Evolutionary conservation across 2,113 vertebrate genomes (phyloP).

Genomic region (Numenius arquata): DNA sequence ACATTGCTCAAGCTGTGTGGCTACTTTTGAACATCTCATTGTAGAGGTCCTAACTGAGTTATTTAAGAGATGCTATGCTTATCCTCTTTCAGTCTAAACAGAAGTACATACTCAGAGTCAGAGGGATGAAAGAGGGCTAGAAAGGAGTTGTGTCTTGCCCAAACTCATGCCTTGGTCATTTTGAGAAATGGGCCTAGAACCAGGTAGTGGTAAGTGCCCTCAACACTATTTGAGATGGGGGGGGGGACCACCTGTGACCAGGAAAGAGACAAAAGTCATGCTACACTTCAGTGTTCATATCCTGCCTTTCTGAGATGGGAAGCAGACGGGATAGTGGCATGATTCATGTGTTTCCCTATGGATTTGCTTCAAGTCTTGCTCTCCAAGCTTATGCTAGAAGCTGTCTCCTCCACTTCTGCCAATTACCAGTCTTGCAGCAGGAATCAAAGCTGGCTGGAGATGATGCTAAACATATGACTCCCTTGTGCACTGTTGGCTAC

Average conservation of each 20-base stretch:
- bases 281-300: not conserved
- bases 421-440: not conserved
- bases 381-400: not conserved
- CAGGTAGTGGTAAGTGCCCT: not conserved
- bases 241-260: not conserved
- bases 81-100: not conserved
- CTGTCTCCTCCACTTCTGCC: not conserved
- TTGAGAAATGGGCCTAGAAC: not conserved
- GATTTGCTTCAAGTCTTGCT: not conserved
- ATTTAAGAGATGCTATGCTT: not conserved
- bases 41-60: not conserved
- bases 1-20: not conserved
- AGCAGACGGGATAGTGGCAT: not conserved
- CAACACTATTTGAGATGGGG: rapidly evolving
- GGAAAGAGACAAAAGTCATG: not conserved
- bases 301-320: not conserved
- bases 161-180: not conserved
- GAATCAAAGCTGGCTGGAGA: not conserved
- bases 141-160: not conserved
- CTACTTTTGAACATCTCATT: not conserved
- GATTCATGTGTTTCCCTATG: not conserved
- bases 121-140: not conserved
- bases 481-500: not conserved
- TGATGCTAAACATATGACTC: not conserved
- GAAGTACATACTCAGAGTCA: not conserved